These are phyloP conservation scores for Cydia amplana DNA, from an alignment of 1,140 invertebrate genomes.

Conservation along the genomic window DNA sequence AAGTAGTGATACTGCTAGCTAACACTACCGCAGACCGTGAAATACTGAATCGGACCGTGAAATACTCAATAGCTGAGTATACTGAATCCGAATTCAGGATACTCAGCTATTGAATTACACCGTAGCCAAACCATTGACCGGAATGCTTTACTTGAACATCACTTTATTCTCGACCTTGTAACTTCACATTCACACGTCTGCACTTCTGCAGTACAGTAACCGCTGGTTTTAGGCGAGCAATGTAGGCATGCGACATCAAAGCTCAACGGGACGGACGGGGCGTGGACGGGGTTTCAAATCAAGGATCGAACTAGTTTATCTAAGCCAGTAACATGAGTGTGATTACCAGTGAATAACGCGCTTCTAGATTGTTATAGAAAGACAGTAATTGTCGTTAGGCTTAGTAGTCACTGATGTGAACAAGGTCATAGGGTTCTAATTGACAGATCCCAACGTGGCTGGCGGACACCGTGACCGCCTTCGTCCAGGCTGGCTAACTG, in stretches of 20 bases:
- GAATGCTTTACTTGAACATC: conserved; percentile 35
- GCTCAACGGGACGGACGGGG: too few species aligned
- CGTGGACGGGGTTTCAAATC: neutral
- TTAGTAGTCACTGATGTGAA: conserved; percentile 50
- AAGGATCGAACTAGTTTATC: neutral
- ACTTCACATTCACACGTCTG: conserved; percentile 30
- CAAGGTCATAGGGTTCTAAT: conserved; percentile 62
- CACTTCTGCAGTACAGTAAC: neutral
- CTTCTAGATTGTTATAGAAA: conserved; percentile 40
- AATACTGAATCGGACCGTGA: too few species aligned
- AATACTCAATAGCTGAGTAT: too few species aligned
- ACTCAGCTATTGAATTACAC: conserved; percentile 54
- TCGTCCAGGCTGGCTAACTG: conserved; percentile 56
- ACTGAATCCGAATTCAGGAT: conserved; percentile 43
- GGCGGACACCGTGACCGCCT: conserved; percentile 54
- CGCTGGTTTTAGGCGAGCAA: too few species aligned
- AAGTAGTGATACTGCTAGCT: conserved; percentile 45
- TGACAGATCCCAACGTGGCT: conserved; percentile 57
- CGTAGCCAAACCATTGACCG: conserved; percentile 38
- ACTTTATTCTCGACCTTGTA: conserved; percentile 32
- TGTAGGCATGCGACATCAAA: too few species aligned
- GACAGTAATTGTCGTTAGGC: conserved; percentile 49
- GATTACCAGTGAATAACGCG: neutral
- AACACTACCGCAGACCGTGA: conserved; percentile 48
- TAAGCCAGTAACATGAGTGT: neutral